phyloP scores from a whole-genome alignment of 1,140 invertebrate species.

The Drosophila grimshawi region DNA sequence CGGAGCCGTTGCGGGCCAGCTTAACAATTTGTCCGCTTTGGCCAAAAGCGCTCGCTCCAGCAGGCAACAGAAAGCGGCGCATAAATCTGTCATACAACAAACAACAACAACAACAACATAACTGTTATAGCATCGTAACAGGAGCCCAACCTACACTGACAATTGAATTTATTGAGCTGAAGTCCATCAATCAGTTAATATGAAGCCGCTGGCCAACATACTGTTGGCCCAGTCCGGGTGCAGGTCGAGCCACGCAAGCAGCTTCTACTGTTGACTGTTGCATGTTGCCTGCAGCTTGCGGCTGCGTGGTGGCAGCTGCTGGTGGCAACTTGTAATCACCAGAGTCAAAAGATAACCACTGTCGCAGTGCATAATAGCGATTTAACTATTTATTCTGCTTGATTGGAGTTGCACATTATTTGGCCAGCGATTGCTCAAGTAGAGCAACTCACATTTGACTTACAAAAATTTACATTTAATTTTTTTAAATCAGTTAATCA shows the following conservation, averaged over 20 bases:
- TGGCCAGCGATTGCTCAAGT: background rate
- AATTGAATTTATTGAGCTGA: constrained; percentile 77
- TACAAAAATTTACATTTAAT: no score
- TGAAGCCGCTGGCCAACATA: constrained; percentile 52
- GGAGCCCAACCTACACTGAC: constrained; percentile 52
- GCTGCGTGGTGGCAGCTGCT: constrained; percentile 18
- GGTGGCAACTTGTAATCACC: constrained; percentile 54
- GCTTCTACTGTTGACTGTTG: constrained; percentile 32
- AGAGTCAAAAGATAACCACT: constrained; percentile 42
- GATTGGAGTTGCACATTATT: background rate
- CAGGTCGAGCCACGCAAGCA: background rate
- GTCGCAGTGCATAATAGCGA: constrained; percentile 22
- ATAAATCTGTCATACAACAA: constrained; percentile 56
- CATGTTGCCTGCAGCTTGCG: constrained; percentile 20
- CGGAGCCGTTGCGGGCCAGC: constrained; percentile 40
- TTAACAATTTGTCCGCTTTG: constrained; percentile 67
- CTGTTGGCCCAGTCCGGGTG: constrained; percentile 19
- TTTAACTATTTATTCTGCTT: background rate
- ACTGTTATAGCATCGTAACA: constrained; percentile 16
- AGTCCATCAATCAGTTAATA: constrained; percentile 78
- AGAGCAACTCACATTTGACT: background rate
- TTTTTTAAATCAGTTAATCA: no score
- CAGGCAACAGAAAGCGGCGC: constrained; percentile 21
- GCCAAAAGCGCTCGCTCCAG: constrained; percentile 23
- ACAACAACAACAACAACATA: constrained; percentile 1